Conservation (phyloP, 1,140 invertebrate genomes). For the Penaeus japonicus region DNA sequence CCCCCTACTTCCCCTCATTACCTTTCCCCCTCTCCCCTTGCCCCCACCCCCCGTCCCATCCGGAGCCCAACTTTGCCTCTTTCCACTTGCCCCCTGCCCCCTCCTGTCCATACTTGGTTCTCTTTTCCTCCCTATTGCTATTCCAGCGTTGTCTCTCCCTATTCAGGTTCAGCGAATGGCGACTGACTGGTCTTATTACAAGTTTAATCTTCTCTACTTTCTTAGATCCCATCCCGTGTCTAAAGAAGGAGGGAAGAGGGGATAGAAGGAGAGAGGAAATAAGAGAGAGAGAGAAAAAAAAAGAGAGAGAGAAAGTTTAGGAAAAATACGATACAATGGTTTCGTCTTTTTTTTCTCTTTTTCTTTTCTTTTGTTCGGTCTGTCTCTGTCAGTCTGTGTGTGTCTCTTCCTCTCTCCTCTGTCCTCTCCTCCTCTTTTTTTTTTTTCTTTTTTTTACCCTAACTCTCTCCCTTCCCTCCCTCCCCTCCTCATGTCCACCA, state of each 20-base stretch:
- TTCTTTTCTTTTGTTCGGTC: too few relatives aligned
- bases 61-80: too few relatives aligned
- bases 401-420: too few relatives aligned
- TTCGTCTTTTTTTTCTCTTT: too few relatives aligned
- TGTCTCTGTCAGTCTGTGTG: too few relatives aligned
- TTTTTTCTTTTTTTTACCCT: too few relatives aligned
- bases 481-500: too few relatives aligned
- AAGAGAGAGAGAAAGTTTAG: neutral
- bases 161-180: constrained; percentile 32
- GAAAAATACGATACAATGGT: too few relatives aligned
- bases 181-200: constrained; percentile 37
- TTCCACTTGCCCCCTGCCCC: neutral
- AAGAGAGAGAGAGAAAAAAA: neutral
- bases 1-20: neutral
- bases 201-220: constrained; percentile 36
- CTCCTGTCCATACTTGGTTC: neutral
- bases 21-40: neutral
- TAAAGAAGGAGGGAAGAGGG: neutral
- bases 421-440: too few relatives aligned
- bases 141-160: neutral
- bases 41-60: too few relatives aligned
- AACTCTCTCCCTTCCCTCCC: too few relatives aligned
- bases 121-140: neutral
- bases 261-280: neutral
- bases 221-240: constrained; percentile 18